Conservation (phyloP, 2,797 vertebrate genomes). For the Cheirogaleus major region DNA sequence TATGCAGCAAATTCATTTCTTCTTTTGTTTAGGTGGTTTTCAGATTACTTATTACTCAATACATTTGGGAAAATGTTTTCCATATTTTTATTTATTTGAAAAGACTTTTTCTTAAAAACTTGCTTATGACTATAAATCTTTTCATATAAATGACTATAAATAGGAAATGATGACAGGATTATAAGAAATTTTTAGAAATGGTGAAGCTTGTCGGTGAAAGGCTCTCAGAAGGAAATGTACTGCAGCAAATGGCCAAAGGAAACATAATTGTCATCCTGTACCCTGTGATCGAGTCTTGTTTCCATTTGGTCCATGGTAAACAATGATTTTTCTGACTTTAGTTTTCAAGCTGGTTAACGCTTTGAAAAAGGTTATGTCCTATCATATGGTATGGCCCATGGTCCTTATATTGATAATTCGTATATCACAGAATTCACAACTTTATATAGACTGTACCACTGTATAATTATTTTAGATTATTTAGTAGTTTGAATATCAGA, state of each 20-base stretch:
- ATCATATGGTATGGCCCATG: not conserved
- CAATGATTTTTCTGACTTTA: not conserved
- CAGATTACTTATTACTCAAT: not conserved
- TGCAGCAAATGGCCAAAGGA: not conserved
- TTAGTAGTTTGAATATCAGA: not conserved
- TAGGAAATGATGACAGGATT: not conserved
- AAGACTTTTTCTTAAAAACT: not conserved
- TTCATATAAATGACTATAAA: constrained; percentile 4
- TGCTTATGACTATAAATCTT: not conserved
- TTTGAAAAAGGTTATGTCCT: not conserved
- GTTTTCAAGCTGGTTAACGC: not conserved
- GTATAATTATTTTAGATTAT: too few relatives aligned
- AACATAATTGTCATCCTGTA: not conserved
- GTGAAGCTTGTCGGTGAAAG: constrained; percentile 17
- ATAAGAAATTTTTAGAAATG: not conserved
- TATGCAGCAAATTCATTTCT: not conserved
- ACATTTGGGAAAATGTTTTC: not conserved
- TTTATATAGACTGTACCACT: not conserved
- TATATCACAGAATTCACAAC: not conserved
- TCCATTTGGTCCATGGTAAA: not conserved
- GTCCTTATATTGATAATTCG: constrained; percentile 22
- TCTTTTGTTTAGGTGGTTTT: constrained; percentile 25
- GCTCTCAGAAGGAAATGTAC: not conserved
- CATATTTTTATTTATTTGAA: not conserved
- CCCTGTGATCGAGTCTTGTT: not conserved